Conservation (phyloP, 2,113 vertebrate species). For the Lamprologus ornatipinnis region DNA sequence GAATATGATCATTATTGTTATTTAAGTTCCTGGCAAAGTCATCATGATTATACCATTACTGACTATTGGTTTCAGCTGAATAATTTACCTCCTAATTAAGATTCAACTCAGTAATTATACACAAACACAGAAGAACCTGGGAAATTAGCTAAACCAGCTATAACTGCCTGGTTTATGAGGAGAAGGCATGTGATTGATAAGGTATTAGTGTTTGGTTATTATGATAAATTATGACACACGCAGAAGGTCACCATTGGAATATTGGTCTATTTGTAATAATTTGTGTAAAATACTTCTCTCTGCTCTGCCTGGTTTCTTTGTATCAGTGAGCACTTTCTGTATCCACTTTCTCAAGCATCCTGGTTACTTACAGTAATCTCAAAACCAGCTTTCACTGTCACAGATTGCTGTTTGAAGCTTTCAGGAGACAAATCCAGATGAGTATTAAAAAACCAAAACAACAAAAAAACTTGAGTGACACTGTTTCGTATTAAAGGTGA, state of each 20-base stretch:
- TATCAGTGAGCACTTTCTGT: background rate
- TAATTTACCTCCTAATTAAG: background rate
- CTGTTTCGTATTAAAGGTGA: background rate
- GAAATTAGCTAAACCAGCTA: background rate
- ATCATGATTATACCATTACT: background rate
- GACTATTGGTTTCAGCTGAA: background rate
- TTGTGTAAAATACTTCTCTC: background rate
- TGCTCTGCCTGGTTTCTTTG: background rate
- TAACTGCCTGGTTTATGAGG: background rate
- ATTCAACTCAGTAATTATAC: background rate
- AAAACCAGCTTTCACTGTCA: background rate
- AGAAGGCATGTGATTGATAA: background rate
- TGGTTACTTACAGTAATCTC: background rate
- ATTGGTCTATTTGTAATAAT: background rate
- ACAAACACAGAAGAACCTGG: background rate
- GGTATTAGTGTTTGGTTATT: background rate
- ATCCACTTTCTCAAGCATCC: background rate
- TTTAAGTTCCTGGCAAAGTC: background rate
- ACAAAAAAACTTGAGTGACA: background rate
- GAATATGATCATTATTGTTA: background rate
- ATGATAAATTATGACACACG: background rate
- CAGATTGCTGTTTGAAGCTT: background rate
- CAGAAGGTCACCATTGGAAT: background rate
- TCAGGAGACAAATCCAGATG: background rate
- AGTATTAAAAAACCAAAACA: background rate